A percentile compares a stretch with the other conserved stretches of the same genome.
These are phyloP conservation scores for Crypturellus undulatus DNA, from an alignment of 2,113 vertebrate genomes.

Conservation along the genomic window DNA sequence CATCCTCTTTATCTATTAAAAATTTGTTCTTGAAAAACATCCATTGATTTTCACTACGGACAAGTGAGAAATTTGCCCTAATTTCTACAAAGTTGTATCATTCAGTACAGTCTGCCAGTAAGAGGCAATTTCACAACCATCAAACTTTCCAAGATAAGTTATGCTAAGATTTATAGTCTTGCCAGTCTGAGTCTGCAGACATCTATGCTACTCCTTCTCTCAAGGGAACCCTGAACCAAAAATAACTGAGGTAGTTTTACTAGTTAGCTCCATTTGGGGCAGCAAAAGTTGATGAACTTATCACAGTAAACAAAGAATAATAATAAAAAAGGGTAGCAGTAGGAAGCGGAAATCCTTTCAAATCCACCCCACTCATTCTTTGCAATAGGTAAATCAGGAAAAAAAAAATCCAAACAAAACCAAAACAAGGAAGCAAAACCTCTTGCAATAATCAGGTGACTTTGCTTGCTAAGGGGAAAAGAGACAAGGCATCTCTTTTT, in stretches of 20 bases:
- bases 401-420: not conserved
- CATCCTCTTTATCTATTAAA: not conserved
- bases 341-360: not conserved
- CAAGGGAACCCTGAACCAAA: slow-evolving; percentile 32
- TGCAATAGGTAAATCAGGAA: not conserved
- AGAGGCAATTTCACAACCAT: not conserved
- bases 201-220: not conserved
- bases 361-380: not conserved
- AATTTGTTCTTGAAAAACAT: not conserved
- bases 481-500: not conserved
- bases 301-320: not conserved
- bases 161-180: not conserved
- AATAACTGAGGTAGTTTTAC: slow-evolving; percentile 3
- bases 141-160: not conserved
- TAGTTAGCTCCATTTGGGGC: not conserved
- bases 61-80: not conserved
- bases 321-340: not conserved
- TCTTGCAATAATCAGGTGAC: not conserved
- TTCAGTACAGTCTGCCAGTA: not conserved
- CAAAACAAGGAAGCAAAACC: not conserved
- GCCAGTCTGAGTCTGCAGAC: not conserved
- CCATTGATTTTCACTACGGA: not conserved
- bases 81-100: not conserved
- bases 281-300: not conserved
- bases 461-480: not conserved